Base-by-base conservation (phyloP, 2,888 invertebrate species). In the Anthophora plumipes region DNA sequence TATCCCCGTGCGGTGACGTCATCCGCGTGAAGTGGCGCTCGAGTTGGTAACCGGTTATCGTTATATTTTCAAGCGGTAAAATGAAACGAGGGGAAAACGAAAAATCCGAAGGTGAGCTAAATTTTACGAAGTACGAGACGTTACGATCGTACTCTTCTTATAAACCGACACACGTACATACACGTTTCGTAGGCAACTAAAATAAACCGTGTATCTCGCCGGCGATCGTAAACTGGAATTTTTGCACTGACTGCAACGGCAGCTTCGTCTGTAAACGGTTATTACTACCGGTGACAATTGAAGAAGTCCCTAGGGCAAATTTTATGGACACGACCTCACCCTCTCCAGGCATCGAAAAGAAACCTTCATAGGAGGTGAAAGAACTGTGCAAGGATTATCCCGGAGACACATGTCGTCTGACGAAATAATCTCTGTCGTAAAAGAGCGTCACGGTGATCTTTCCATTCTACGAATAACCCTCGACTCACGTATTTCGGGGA, bases 251-350 rank as follows among this genome's bases (percentile, higher is more conserved):
- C 22, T 43, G 41, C 31, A 67, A 9, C 6, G 37, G 17, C 55
- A 41, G 55, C 25, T 12, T 11, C 6, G 17, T 41, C 37, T 43
- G 39, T 39, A 37, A 74, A 74, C 63, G 41, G 37, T 70, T 64
- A 74, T 64, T 68, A 63, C 52, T 57, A 25, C 63, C 17, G 37
- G 31, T 31, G 22, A 52, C 60, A 31, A 75, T 75, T 52, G 59
- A 50, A 69, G 37, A 22, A n/a, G 20, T 11, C 63, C 5, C 20
- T n/a, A 11, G 37, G n/a, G n/a, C 14, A 59, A 64, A 41, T 59
- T 66, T 72, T 66, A 77, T 12, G 50, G 39, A 5, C 50, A 37
- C 39, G 14, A 37, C 37, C 12, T 73, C 37, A 46, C 50, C 57
- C n/a, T n/a, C n/a, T n/a, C 22, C 0, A 14, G 5, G 4, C 20